These are phyloP conservation scores for Petrophora chlorosata DNA, from an alignment of 2,888 invertebrate species.

Conservation along the genomic window DNA sequence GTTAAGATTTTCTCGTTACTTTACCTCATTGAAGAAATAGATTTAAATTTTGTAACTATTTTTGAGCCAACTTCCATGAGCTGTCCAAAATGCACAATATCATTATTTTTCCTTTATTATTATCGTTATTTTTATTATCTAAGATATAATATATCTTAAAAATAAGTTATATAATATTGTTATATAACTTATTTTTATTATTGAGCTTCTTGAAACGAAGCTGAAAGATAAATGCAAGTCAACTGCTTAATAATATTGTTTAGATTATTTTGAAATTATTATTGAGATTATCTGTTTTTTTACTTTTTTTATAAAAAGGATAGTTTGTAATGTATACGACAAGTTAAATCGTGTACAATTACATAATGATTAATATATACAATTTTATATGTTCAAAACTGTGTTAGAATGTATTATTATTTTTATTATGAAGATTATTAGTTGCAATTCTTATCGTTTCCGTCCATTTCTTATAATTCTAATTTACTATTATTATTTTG, in stretches of 20 bases:
- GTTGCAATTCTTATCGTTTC: slow-evolving; percentile 77
- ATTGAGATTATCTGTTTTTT: slow-evolving; percentile 76
- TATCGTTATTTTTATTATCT: slow-evolving; percentile 18
- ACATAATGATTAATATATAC: slow-evolving; percentile 51
- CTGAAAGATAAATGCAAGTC: slow-evolving; percentile 47
- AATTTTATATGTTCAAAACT: slow-evolving; percentile 64
- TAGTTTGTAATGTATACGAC: slow-evolving; percentile 51
- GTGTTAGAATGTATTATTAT: slow-evolving; percentile 50
- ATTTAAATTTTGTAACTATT: slow-evolving; percentile 33
- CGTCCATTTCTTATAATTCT: slow-evolving; percentile 72
- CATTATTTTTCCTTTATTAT: slow-evolving; percentile 41
- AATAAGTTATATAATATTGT: no score
- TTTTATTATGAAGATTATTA: slow-evolving; percentile 40
- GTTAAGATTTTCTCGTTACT: slow-evolving; percentile 60
- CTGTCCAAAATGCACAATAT: slow-evolving; percentile 68
- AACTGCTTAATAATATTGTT: slow-evolving; percentile 46
- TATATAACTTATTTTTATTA: slow-evolving; percentile 24
- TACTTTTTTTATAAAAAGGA: slow-evolving; percentile 68
- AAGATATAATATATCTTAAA: no score
- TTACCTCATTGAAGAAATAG: slow-evolving; percentile 67
- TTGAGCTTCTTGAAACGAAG: slow-evolving; percentile 35
- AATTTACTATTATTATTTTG: slow-evolving; percentile 49
- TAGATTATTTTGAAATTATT: slow-evolving; percentile 77
- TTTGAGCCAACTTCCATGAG: slow-evolving; percentile 46
- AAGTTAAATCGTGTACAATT: slow-evolving; percentile 43